phyloP scores from a whole-genome alignment of 1,140 invertebrate species.

The Drosophila ironensis region DNA sequence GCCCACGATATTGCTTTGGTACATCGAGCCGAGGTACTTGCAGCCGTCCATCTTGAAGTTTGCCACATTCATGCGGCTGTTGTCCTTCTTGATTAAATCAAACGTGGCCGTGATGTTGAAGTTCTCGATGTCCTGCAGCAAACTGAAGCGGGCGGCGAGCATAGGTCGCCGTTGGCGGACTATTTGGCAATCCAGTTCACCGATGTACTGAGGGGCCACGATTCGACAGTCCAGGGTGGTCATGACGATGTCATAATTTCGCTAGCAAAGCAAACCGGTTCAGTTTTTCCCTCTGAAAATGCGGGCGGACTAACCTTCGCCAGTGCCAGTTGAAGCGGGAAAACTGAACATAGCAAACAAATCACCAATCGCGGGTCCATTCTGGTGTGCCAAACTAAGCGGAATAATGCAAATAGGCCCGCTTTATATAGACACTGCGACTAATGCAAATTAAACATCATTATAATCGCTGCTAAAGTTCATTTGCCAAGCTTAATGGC shows the following conservation, averaged over 20 bases:
- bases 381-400: constrained; percentile 5
- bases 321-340: not conserved
- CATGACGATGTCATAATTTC: constrained; percentile 27
- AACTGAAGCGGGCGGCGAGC: not conserved
- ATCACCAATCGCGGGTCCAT: constrained; percentile 3
- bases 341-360: not conserved
- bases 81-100: constrained; percentile 39
- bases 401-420: not conserved
- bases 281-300: too few species aligned
- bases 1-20: constrained; percentile 16
- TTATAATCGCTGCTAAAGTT: constrained; percentile 25
- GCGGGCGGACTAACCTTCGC: constrained; percentile 16
- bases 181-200: constrained; percentile 5
- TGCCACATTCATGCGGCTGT: constrained; percentile 24
- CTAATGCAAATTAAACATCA: constrained; percentile 23
- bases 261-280: not conserved
- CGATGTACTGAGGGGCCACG: not conserved
- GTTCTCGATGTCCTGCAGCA: constrained; percentile 5
- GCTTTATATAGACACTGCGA: constrained; percentile 25
- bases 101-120: constrained; percentile 12
- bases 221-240: constrained; percentile 12
- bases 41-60: constrained; percentile 42
- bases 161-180: not conserved
- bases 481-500: constrained; percentile 26
- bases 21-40: constrained; percentile 26